Evolutionary conservation across 2,888 invertebrate genomes (phyloP).

Genomic region (Epiperipatus broadwayi): DNA sequence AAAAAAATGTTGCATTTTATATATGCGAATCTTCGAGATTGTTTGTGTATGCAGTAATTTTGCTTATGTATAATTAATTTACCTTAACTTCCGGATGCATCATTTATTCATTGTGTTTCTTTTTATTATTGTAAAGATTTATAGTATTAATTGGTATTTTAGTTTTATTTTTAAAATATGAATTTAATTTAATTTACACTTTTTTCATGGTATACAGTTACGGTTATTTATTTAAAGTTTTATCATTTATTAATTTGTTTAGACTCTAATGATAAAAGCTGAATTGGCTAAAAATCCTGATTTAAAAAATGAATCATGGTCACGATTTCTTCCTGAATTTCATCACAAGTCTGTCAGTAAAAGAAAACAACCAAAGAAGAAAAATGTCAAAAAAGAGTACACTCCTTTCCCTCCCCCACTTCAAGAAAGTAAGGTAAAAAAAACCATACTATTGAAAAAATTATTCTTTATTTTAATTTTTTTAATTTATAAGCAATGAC

Average conservation of each 20-base stretch:
- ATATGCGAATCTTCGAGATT: no score
- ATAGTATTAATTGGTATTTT: no score
- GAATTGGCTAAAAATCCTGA: conserved; percentile 83
- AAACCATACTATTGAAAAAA: conserved; percentile 10
- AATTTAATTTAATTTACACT: conserved; percentile 3
- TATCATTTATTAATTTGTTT: conserved; percentile 25
- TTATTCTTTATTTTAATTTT: neutral
- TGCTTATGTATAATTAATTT: no score
- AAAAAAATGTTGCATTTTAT: no score
- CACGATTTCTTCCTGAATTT: conserved; percentile 84
- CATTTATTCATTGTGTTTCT: no score
- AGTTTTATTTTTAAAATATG: conserved; percentile 7
- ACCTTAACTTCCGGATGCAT: no score
- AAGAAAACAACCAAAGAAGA: conserved; percentile 67
- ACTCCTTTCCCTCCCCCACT: conserved; percentile 95
- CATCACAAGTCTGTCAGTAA: conserved; percentile 69
- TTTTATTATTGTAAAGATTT: no score
- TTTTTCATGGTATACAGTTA: neutral
- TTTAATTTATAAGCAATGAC: no score
- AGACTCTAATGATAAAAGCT: conserved; percentile 88
- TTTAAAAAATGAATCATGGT: conserved; percentile 84
- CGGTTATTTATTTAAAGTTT: neutral
- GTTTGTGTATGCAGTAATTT: no score
- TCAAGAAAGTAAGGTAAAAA: conserved; percentile 65
- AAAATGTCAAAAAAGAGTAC: conserved; percentile 73